These are phyloP conservation scores for Camarhynchus parvulus DNA, from an alignment of 2,113 vertebrate species.

Conservation along the genomic window DNA sequence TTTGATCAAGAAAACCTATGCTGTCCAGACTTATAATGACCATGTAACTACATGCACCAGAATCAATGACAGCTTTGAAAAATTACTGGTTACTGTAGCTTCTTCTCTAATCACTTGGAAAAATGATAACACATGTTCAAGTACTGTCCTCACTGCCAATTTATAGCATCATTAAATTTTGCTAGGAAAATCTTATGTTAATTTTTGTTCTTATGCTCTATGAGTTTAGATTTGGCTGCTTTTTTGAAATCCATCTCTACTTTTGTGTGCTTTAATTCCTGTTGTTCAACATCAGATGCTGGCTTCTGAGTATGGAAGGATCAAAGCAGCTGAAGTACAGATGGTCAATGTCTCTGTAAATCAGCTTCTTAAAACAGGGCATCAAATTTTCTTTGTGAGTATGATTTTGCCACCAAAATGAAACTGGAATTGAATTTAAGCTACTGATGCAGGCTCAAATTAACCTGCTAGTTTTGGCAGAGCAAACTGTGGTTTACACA, in stretches of 20 bases:
- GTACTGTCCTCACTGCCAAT: background rate
- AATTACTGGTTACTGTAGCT: background rate
- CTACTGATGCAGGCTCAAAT: background rate
- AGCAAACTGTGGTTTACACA: background rate
- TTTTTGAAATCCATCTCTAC: background rate
- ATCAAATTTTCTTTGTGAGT: background rate
- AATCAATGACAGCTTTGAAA: background rate
- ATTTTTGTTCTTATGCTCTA: background rate
- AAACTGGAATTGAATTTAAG: background rate
- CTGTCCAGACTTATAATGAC: background rate
- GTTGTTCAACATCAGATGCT: background rate
- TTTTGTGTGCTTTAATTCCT: background rate
- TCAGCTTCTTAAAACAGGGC: background rate
- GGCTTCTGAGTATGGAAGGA: background rate
- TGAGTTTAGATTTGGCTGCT: background rate
- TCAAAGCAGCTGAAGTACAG: background rate
- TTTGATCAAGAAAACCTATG: background rate
- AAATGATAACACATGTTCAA: slow-evolving; percentile 8
- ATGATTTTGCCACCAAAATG: background rate
- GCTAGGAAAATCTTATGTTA: background rate
- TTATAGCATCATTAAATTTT: slow-evolving; percentile 27
- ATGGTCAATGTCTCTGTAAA: background rate
- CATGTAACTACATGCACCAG: background rate
- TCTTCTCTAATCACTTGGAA: slow-evolving; percentile 24
- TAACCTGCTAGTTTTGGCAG: background rate